Conservation (phyloP, 2,888 invertebrate species). For the Tenthredo scrophulariae region DNA sequence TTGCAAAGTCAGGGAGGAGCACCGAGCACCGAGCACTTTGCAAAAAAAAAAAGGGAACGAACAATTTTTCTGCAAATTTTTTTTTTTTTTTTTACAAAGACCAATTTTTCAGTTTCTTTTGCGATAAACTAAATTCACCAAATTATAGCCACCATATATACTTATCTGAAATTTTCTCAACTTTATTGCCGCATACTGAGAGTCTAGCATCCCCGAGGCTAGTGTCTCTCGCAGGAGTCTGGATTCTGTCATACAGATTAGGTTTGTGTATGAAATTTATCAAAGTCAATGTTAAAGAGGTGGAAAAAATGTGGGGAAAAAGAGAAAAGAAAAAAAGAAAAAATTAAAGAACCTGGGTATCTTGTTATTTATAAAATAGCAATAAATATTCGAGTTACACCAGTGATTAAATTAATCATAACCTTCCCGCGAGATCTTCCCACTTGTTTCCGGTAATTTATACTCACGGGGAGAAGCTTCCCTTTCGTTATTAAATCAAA, state of each 20-base stretch:
- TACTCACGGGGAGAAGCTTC: neutral
- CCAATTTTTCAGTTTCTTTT: neutral
- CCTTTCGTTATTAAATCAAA: neutral
- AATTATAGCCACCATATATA: too few species aligned
- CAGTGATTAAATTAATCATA: conserved; percentile 4
- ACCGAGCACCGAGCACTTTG: neutral
- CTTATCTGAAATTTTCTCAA: neutral
- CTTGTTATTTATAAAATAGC: neutral
- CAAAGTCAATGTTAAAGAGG: neutral
- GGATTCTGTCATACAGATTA: neutral
- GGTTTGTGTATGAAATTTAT: neutral
- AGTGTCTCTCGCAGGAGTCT: neutral
- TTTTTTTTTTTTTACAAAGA: neutral
- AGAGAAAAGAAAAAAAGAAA: neutral
- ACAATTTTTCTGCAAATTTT: neutral
- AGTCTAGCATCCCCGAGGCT: neutral
- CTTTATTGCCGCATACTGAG: neutral
- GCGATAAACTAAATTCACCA: neutral
- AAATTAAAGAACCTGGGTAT: neutral
- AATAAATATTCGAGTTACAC: neutral
- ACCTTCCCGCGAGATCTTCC: conserved; percentile 2
- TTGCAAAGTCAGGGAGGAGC: neutral
- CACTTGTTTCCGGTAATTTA: conserved; percentile 22
- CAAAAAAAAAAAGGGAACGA: neutral
- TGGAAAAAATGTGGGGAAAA: neutral